These are phyloP conservation scores for Pyralis farinalis DNA, from an alignment of 2,888 invertebrate genomes.

Conservation along the genomic window DNA sequence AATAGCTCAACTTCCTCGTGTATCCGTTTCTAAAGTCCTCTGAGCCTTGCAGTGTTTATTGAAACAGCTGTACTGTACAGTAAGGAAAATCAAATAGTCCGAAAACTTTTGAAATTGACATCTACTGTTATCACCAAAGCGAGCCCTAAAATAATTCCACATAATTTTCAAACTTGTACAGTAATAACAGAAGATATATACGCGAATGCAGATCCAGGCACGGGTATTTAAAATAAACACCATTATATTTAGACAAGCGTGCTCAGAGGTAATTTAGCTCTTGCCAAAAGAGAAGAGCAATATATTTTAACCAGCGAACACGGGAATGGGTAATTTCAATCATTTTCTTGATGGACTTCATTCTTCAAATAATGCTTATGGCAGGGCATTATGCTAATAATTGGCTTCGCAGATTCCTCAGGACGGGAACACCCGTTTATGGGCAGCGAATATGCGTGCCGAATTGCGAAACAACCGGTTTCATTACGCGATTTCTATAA, in stretches of 20 bases:
- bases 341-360: slow-evolving; percentile 57
- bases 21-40: slow-evolving; percentile 24
- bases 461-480: slow-evolving; percentile 61
- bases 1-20: slow-evolving; percentile 23
- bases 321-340: slow-evolving; percentile 53
- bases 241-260: slow-evolving; percentile 21
- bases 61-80: no score
- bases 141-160: no score
- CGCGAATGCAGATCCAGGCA: no score
- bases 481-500: slow-evolving; percentile 43
- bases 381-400: slow-evolving; percentile 58
- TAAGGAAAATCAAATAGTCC: no score
- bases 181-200: no score
- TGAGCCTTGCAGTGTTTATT: no score
- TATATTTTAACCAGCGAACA: slow-evolving; percentile 26
- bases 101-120: no score
- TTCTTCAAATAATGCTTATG: slow-evolving; percentile 59
- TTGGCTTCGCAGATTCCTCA: slow-evolving; percentile 48
- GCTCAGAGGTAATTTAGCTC: slow-evolving; percentile 35
- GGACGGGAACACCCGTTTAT: slow-evolving; percentile 36
- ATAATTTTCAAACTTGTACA: no score
- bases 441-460: slow-evolving; percentile 50
- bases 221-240: slow-evolving; percentile 1
- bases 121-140: no score
- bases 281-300: slow-evolving; percentile 33